These are phyloP conservation scores for Cryptus armator DNA, from an alignment of 2,888 invertebrate genomes.

Conservation along the genomic window DNA sequence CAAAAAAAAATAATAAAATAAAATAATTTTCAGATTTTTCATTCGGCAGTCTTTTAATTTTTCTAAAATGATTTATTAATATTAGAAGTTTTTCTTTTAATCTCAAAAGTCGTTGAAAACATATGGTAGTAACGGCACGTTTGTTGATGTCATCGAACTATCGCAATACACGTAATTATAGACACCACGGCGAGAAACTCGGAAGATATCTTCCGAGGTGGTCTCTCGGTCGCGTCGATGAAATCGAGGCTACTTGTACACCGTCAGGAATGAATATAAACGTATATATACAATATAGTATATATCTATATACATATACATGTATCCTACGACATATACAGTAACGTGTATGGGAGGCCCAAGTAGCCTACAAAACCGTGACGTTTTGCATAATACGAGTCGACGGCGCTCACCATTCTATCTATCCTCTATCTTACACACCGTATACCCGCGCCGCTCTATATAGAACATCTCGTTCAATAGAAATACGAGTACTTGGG, in stretches of 20 bases:
- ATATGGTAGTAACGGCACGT: slow-evolving; percentile 33
- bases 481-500: slow-evolving; percentile 50
- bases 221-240: slow-evolving; percentile 57
- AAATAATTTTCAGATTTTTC: no score
- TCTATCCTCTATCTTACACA: slow-evolving; percentile 63
- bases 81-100: not conserved
- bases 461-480: slow-evolving; percentile 31
- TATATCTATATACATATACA: slow-evolving; percentile 11
- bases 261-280: slow-evolving; percentile 38
- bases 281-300: not conserved
- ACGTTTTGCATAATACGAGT: slow-evolving; percentile 80
- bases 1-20: no score
- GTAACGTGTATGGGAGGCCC: slow-evolving; percentile 59
- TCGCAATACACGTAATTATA: slow-evolving; percentile 66
- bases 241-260: slow-evolving; percentile 61
- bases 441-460: slow-evolving; percentile 11
- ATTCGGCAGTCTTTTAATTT: no score
- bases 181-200: slow-evolving; percentile 50
- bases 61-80: not conserved
- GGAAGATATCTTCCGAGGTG: slow-evolving; percentile 60
- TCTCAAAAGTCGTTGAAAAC: not conserved
- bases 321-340: not conserved
- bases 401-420: slow-evolving; percentile 72
- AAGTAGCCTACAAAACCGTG: slow-evolving; percentile 66
- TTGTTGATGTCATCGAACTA: slow-evolving; percentile 56